Evolutionary conservation across 1,140 invertebrate species (phyloP), one percentile per base, ranked within the genome.

Genomic region (Drosophila guanche): DNA sequence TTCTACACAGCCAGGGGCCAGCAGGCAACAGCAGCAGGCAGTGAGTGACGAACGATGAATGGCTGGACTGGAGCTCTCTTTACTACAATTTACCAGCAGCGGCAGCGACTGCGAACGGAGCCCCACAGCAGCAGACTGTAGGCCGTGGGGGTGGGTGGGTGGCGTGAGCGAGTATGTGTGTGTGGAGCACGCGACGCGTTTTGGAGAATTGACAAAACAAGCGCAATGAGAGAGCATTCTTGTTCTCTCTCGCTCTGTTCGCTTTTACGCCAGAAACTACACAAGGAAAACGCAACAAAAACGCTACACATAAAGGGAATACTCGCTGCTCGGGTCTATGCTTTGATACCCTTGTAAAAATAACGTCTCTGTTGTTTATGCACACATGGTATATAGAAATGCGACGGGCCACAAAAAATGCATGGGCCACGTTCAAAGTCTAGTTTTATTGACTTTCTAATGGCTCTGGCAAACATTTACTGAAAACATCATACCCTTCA

Each of bases 201-300:
- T 81, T 81, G 72, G 73, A 81, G 78, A 76, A 76, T 86, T 86
- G 76, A 86, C 76, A 70, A 77, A 86, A 80, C 81, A 86, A 76
- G 71, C 71, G 61, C 74, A 59, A 54, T 42, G 51, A 69, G 58
- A 70, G 67, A 55, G 72, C 78, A 22, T 55, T 47, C 46, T 29
- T 43, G 45, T 45, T 47, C 27, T 56, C 46, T 47, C 20, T 5
- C 45, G 46, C 45, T 68, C 8, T 59, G 56, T 45, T 42, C 47
- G 55, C 54, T 67, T 72, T 76, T 72, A 72, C 73, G 57, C 76
- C 62, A 75, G 74, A 76, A 76, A 65, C 46, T 57, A 40, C 41
- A 37, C 46, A 7, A 48, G 4, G 12, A 48, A 10, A 20, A 20
- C 23, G 33, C 50, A 40, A 52, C 23, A 37, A 52, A 53, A 53